Evolutionary conservation across 1,140 invertebrate species (phyloP).

Genomic region (Calephelis virginiensis): DNA sequence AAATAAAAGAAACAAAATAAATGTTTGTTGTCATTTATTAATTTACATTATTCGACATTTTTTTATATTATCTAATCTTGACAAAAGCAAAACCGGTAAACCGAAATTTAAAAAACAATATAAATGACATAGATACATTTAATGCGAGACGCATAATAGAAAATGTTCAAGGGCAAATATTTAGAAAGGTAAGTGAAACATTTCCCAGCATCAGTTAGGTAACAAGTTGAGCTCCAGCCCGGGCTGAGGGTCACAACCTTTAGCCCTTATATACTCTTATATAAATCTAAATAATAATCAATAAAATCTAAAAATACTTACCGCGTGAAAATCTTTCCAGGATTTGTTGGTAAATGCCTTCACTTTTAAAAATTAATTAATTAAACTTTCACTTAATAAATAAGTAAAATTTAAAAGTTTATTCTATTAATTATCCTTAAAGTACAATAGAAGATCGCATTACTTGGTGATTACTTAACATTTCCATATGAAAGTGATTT

Average conservation of each 20-base stretch:
- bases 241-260: constrained; percentile 59
- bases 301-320: constrained; percentile 52
- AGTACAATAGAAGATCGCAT: constrained; percentile 25
- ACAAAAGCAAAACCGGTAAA: too few relatives aligned
- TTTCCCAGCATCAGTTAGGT: constrained; percentile 49
- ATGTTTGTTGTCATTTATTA: too few relatives aligned
- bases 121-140: too few relatives aligned
- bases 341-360: background rate
- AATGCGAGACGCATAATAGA: background rate
- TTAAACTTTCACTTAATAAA: background rate
- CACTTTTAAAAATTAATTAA: too few relatives aligned
- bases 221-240: constrained; percentile 42
- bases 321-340: constrained; percentile 35
- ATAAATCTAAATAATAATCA: constrained; percentile 40
- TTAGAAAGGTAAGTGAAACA: constrained; percentile 25
- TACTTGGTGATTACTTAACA: constrained; percentile 58
- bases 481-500: constrained; percentile 44
- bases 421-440: background rate
- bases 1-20: too few relatives aligned
- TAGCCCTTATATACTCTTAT: constrained; percentile 29
- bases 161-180: constrained; percentile 9
- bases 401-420: background rate
- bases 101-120: too few relatives aligned
- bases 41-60: too few relatives aligned
- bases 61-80: too few relatives aligned